Conservation (phyloP, 2,797 vertebrate genomes). For the Pygocentrus nattereri region DNA sequence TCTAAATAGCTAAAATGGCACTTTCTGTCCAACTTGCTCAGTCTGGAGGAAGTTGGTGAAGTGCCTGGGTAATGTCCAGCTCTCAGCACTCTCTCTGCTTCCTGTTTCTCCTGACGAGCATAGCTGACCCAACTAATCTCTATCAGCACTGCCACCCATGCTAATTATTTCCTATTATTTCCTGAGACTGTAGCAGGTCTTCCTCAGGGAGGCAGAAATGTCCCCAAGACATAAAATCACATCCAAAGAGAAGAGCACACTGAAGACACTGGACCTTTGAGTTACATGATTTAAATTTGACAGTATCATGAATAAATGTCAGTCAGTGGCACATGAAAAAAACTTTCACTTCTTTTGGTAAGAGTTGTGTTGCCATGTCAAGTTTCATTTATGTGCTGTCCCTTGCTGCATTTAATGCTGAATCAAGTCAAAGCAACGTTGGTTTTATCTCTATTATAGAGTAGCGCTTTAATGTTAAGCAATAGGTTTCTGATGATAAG, state of each 20-base stretch:
- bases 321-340: no score
- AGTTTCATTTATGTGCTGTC: no score
- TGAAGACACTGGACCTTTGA: background rate
- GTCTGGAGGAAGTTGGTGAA: background rate
- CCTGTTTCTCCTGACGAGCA: conserved; percentile 11
- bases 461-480: no score
- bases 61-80: background rate
- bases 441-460: no score
- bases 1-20: background rate
- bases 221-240: conserved; percentile 18
- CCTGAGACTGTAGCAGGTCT: conserved; percentile 48
- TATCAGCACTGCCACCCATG: conserved; percentile 46
- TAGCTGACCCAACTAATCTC: conserved; percentile 42
- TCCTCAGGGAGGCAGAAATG: conserved; percentile 12
- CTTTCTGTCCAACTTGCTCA: background rate
- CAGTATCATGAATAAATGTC: no score
- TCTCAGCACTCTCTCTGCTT: background rate
- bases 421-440: no score
- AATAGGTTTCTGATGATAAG: no score
- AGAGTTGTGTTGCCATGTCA: no score
- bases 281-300: no score
- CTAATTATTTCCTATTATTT: conserved; percentile 66
- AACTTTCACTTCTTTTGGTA: no score
- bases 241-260: background rate
- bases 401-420: no score